phyloP scores from a whole-genome alignment of 2,797 vertebrate species.

The Craterocephalus amniculus region DNA sequence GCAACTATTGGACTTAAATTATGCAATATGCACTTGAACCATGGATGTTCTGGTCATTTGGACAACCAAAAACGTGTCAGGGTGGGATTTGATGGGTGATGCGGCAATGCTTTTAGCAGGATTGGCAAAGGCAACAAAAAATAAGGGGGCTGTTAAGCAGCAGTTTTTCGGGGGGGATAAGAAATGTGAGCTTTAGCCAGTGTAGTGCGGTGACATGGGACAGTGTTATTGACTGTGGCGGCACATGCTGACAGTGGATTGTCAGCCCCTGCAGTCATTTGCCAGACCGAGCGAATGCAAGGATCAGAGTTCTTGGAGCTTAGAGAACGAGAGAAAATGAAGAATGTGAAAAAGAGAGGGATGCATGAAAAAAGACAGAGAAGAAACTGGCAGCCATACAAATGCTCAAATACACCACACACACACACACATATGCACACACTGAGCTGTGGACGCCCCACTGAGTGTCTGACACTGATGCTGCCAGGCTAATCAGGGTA shows the following conservation, averaged over 20 bases:
- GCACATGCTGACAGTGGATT: conserved; percentile 83
- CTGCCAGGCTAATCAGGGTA: conserved; percentile 88
- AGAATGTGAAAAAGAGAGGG: conserved; percentile 58
- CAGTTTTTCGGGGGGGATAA: conserved; percentile 78
- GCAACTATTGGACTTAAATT: conserved; percentile 74
- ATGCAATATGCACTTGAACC: conserved; percentile 75
- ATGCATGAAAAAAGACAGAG: conserved; percentile 57
- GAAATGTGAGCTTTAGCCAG: conserved; percentile 81
- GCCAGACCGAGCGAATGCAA: conserved; percentile 73
- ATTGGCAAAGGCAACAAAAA: conserved; percentile 65
- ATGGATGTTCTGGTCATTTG: conserved; percentile 83
- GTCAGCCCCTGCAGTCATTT: conserved; percentile 84
- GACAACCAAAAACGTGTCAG: conserved; percentile 65
- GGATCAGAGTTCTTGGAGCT: conserved; percentile 74
- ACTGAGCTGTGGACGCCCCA: conserved; percentile 59
- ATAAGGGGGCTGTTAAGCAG: conserved; percentile 76
- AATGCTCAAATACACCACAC: conserved; percentile 61
- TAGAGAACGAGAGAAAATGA: conserved; percentile 61
- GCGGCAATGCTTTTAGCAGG: conserved; percentile 67
- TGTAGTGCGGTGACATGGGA: conserved; percentile 80
- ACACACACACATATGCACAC: conserved; percentile 43
- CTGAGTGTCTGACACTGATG: conserved; percentile 85
- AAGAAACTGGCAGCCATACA: conserved; percentile 62
- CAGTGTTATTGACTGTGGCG: conserved; percentile 81
- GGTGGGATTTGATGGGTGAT: conserved; percentile 56